Evolutionary conservation across 2,888 invertebrate genomes (phyloP).

Genomic region (Nymphalis urticae): DNA sequence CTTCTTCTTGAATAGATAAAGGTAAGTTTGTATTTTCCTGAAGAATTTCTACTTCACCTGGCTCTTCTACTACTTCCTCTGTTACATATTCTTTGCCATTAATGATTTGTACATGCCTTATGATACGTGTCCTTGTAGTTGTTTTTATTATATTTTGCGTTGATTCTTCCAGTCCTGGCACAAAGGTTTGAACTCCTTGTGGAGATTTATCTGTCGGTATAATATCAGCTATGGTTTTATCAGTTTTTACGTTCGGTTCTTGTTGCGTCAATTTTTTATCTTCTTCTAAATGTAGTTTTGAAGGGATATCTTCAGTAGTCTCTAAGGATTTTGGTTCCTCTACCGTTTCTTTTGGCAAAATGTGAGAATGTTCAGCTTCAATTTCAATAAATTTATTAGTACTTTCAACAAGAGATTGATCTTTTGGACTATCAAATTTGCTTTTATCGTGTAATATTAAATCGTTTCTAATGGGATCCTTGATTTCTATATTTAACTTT

Average conservation of each 20-base stretch:
- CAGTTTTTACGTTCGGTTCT: neutral
- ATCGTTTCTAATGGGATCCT: neutral
- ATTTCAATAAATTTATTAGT: slow-evolving; percentile 50
- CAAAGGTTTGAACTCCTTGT: neutral
- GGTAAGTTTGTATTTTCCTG: slow-evolving; percentile 30
- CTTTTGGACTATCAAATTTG: neutral
- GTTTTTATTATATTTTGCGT: slow-evolving; percentile 17
- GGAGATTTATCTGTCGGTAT: neutral
- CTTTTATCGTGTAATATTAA: neutral
- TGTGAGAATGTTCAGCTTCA: slow-evolving; percentile 49
- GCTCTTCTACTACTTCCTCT: slow-evolving; percentile 86
- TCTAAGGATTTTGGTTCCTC: neutral
- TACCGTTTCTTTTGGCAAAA: neutral
- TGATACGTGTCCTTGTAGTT: slow-evolving; percentile 35
- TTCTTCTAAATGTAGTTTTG: neutral
- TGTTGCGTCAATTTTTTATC: neutral
- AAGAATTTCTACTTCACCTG: slow-evolving; percentile 49
- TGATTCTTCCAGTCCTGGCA: neutral
- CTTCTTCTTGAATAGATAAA: slow-evolving; percentile 49
- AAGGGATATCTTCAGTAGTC: neutral
- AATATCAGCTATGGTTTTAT: neutral
- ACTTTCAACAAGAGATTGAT: slow-evolving; percentile 40
- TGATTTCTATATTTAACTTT: neutral
- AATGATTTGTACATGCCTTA: slow-evolving; percentile 84
- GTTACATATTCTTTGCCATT: slow-evolving; percentile 64